phyloP scores from a whole-genome alignment of 2,888 invertebrate genomes.

The Coleophora flavipennella region DNA sequence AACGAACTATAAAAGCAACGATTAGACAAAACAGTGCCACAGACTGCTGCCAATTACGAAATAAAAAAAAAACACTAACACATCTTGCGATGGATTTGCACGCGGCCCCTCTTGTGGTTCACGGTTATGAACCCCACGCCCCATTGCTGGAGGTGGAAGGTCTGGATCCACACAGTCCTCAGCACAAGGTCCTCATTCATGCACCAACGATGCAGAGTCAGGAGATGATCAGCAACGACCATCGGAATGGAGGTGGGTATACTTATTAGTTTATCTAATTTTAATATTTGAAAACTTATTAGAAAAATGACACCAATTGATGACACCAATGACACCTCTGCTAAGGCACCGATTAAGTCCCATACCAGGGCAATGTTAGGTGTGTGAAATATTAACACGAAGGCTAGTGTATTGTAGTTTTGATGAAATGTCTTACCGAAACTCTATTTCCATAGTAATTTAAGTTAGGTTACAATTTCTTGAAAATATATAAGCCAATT shows the following conservation, averaged over 20 bases:
- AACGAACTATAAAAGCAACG: conserved; percentile 33
- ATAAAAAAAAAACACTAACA: conserved; percentile 23
- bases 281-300: too few relatives aligned
- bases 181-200: conserved; percentile 64
- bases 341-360: too few relatives aligned
- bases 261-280: neutral
- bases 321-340: too few relatives aligned
- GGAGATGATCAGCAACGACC: conserved; percentile 54
- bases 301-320: too few relatives aligned
- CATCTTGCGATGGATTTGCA: conserved; percentile 54
- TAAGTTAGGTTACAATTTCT: too few relatives aligned
- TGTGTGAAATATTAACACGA: too few relatives aligned
- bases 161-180: conserved; percentile 61
- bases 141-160: conserved; percentile 62
- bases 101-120: conserved; percentile 58
- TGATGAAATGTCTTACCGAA: too few relatives aligned
- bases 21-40: conserved; percentile 27
- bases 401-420: too few relatives aligned
- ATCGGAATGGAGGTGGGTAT: conserved; percentile 59
- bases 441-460: too few relatives aligned
- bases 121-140: conserved; percentile 63
- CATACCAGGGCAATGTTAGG: too few relatives aligned
- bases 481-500: too few relatives aligned
- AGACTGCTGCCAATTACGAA: conserved; percentile 12
- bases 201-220: conserved; percentile 57